These are phyloP conservation scores for Bruchidius siliquastri DNA, from an alignment of 2,888 invertebrate species.

Conservation along the genomic window DNA sequence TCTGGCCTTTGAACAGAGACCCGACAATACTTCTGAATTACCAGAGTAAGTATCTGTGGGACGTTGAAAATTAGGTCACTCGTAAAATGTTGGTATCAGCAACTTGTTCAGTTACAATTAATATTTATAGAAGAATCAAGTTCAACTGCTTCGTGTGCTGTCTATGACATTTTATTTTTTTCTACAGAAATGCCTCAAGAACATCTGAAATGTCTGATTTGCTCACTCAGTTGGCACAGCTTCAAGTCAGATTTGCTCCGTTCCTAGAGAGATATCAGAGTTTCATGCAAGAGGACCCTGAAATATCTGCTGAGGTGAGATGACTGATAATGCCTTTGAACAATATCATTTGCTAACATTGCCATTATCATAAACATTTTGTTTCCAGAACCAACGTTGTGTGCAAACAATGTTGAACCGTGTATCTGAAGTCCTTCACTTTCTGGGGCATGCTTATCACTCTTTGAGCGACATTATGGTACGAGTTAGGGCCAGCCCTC, in stretches of 20 bases:
- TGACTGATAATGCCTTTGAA: background rate
- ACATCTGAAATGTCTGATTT: slow-evolving; percentile 55
- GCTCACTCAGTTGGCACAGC: slow-evolving; percentile 50
- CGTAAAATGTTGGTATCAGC: too few species aligned
- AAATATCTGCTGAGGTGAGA: slow-evolving; percentile 38
- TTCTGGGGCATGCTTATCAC: slow-evolving; percentile 83
- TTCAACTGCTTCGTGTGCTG: too few species aligned
- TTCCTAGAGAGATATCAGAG: slow-evolving; percentile 60
- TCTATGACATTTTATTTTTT: background rate
- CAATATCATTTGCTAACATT: too few species aligned
- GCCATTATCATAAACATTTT: too few species aligned
- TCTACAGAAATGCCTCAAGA: slow-evolving; percentile 41
- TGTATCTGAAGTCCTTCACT: slow-evolving; percentile 78
- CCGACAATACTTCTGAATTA: slow-evolving; percentile 18
- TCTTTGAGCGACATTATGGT: slow-evolving; percentile 81
- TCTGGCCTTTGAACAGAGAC: slow-evolving; percentile 27
- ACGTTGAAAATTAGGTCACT: too few species aligned
- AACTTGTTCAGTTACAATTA: too few species aligned
- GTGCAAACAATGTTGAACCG: slow-evolving; percentile 67
- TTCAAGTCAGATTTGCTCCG: slow-evolving; percentile 61
- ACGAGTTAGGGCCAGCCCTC: slow-evolving; percentile 62
- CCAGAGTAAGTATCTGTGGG: slow-evolving; percentile 18
- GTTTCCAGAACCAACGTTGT: slow-evolving; percentile 46
- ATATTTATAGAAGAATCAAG: too few species aligned
- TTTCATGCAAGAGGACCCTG: slow-evolving; percentile 59